A percentile compares a stretch with the other conserved stretches of the same genome.
Evolutionary conservation across 1,140 invertebrate species (phyloP).

Genomic region (Lepidurus packardi): DNA sequence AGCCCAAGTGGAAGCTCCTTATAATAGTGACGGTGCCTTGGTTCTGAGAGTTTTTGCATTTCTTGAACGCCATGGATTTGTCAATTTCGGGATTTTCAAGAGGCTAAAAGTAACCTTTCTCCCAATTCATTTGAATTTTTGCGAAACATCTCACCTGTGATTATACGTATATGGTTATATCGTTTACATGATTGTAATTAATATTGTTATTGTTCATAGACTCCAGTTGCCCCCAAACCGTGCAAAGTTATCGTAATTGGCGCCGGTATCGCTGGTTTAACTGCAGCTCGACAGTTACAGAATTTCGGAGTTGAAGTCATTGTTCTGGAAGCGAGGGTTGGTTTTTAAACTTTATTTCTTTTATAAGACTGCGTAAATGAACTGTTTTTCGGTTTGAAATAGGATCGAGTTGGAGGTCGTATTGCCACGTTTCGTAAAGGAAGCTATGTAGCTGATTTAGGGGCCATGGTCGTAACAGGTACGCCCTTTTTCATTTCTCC

Average conservation of each 20-base stretch:
- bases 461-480: slow-evolving; percentile 57
- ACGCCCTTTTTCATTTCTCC: too few relatives aligned
- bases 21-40: slow-evolving; percentile 81
- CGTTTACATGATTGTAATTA: slow-evolving; percentile 23
- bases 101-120: slow-evolving; percentile 59
- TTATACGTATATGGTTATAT: slow-evolving; percentile 1
- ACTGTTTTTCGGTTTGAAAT: slow-evolving; percentile 35
- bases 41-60: slow-evolving; percentile 83
- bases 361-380: not conserved
- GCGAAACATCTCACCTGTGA: not conserved
- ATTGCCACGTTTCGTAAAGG: slow-evolving; percentile 94
- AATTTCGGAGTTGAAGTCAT: slow-evolving; percentile 95
- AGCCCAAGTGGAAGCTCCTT: slow-evolving; percentile 78
- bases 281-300: slow-evolving; percentile 86
- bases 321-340: slow-evolving; percentile 81
- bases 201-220: slow-evolving; percentile 41
- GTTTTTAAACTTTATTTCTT: slow-evolving; percentile 35
- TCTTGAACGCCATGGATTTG: slow-evolving; percentile 91
- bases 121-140: slow-evolving; percentile 10
- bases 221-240: slow-evolving; percentile 66
- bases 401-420: slow-evolving; percentile 90
- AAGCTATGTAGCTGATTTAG: slow-evolving; percentile 91
- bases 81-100: slow-evolving; percentile 97
- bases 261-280: slow-evolving; percentile 87
- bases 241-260: slow-evolving; percentile 92